These are phyloP conservation scores for Entomobrya multifasciata DNA, from an alignment of 2,888 invertebrate genomes.

Conservation along the genomic window DNA sequence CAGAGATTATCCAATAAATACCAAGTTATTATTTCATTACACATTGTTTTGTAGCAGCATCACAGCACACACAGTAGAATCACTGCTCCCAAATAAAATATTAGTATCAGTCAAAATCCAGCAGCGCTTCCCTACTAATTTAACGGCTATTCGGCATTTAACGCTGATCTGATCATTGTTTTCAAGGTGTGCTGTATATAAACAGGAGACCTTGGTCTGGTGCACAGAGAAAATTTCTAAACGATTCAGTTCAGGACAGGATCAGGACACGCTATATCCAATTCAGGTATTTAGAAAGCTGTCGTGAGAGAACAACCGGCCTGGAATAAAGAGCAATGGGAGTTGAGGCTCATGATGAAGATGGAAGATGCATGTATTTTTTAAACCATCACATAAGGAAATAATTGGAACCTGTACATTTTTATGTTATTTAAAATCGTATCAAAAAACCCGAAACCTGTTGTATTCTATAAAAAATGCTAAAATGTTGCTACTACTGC, in stretches of 20 bases:
- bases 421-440: constrained; percentile 47
- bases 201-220: too few relatives aligned
- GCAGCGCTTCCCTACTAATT: background rate
- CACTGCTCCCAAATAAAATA: constrained; percentile 42
- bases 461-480: constrained; percentile 3
- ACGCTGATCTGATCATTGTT: background rate
- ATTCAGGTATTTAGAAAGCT: background rate
- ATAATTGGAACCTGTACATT: constrained; percentile 50
- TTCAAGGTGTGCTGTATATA: too few relatives aligned
- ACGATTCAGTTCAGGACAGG: too few relatives aligned
- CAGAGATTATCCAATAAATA: constrained; percentile 64
- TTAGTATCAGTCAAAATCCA: too few relatives aligned
- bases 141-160: constrained; percentile 17
- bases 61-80: too few relatives aligned
- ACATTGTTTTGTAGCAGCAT: background rate
- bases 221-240: too few relatives aligned
- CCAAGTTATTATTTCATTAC: constrained; percentile 20
- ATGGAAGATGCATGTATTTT: constrained; percentile 18
- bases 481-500: constrained; percentile 3
- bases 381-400: constrained; percentile 3
- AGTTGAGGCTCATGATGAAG: too few relatives aligned
- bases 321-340: background rate
- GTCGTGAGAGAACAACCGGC: background rate
- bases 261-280: constrained; percentile 5
- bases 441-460: constrained; percentile 32